These are phyloP conservation scores for Acrobasis consociella DNA, from an alignment of 2,888 invertebrate genomes.

Conservation along the genomic window DNA sequence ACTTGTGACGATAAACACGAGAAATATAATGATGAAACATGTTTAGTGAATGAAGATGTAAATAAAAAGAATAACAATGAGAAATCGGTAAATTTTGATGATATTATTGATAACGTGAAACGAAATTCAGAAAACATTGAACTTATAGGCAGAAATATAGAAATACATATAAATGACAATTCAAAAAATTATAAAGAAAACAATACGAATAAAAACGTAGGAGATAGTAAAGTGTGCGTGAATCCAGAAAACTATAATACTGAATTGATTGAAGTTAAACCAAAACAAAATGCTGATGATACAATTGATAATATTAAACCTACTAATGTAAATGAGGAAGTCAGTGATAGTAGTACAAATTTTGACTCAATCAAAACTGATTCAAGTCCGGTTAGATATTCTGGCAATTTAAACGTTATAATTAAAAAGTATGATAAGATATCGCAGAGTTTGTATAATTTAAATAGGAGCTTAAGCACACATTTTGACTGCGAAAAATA, in stretches of 20 bases:
- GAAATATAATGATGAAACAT: not conserved
- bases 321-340: not conserved
- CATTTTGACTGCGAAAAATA: not conserved
- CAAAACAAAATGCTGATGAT: no score
- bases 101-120: no score
- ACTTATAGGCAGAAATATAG: no score
- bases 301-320: no score
- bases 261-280: no score
- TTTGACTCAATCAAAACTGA: not conserved
- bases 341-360: not conserved
- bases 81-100: no score
- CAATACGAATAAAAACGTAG: no score
- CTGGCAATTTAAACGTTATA: not conserved
- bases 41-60: not conserved
- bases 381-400: not conserved
- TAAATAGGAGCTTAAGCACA: not conserved
- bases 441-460: slow-evolving; percentile 5
- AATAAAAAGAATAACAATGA: not conserved
- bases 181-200: no score
- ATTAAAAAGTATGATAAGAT: not conserved
- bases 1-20: not conserved
- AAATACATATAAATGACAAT: no score
- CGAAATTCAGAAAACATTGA: no score
- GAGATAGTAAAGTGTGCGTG: no score
- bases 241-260: no score